Conservation (phyloP, 2,113 vertebrate genomes). For the Pelodiscus sinensis region DNA sequence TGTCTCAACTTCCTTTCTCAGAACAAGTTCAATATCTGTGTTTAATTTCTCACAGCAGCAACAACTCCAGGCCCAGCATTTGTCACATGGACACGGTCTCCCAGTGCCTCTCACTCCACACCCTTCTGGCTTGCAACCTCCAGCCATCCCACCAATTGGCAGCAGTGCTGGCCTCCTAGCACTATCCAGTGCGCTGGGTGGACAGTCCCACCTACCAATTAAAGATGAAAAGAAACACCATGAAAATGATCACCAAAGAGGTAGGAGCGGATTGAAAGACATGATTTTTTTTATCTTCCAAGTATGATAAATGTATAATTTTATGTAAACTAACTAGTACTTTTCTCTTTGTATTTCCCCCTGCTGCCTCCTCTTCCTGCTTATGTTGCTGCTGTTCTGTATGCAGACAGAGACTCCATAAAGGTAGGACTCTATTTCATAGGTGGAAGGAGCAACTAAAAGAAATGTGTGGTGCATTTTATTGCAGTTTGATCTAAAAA, state of each 20-base stretch:
- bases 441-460: neutral
- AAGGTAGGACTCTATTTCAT: conserved; percentile 80
- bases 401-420: conserved; percentile 88
- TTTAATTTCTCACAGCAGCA: conserved; percentile 88
- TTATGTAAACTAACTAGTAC: conserved; percentile 73
- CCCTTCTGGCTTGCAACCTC: conserved; percentile 85
- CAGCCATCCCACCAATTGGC: conserved; percentile 85
- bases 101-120: conserved; percentile 86
- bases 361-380: neutral
- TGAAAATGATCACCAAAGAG: conserved; percentile 89
- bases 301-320: conserved; percentile 62
- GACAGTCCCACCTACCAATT: conserved; percentile 85
- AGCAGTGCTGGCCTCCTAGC: conserved; percentile 87
- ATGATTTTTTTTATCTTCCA: conserved; percentile 6
- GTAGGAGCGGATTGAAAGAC: conserved; percentile 40
- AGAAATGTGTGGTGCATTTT: neutral
- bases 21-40: conserved; percentile 84
- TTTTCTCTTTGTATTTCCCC: conserved; percentile 59
- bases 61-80: conserved; percentile 90
- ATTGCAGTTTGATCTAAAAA: neutral
- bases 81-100: conserved; percentile 88
- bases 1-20: accelerated
- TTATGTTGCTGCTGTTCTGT: conserved; percentile 50
- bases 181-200: conserved; percentile 85
- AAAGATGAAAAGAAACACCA: conserved; percentile 91